Evolutionary conservation across 1,140 invertebrate genomes (phyloP).

Genomic region (Drosophila watanabei): DNA sequence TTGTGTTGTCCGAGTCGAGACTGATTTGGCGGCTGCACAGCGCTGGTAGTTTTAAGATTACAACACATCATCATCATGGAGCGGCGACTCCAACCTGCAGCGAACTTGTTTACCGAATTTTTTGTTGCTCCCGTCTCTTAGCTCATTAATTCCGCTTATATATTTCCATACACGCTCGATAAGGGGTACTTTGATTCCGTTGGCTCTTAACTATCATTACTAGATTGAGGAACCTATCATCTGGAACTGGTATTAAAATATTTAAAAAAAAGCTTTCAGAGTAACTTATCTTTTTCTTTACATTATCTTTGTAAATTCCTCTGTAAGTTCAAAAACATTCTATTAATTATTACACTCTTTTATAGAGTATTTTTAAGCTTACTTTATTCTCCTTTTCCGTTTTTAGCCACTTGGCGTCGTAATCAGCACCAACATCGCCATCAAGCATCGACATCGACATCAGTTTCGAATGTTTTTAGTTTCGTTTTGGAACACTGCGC

Average conservation of each 20-base stretch:
- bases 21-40: slow-evolving; percentile 50
- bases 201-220: too few relatives aligned
- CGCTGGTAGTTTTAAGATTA: slow-evolving; percentile 65
- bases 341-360: not conserved
- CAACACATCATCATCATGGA: slow-evolving; percentile 42
- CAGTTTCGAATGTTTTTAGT: slow-evolving; percentile 30
- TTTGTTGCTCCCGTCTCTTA: slow-evolving; percentile 32
- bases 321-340: not conserved
- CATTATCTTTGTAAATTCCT: not conserved
- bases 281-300: not conserved
- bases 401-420: slow-evolving; percentile 30
- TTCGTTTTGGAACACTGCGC: slow-evolving; percentile 43
- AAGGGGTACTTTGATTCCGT: slow-evolving; percentile 1
- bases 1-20: slow-evolving; percentile 42
- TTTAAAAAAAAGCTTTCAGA: not conserved
- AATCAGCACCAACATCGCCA: slow-evolving; percentile 33
- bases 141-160: slow-evolving; percentile 42
- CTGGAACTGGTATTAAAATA: not conserved
- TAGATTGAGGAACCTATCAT: too few relatives aligned
- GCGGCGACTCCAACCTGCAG: slow-evolving; percentile 9
- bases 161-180: slow-evolving; percentile 15
- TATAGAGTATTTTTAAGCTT: slow-evolving; percentile 12
- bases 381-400: not conserved
- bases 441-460: slow-evolving; percentile 42
- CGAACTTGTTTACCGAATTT: slow-evolving; percentile 55